A percentile compares a stretch with the other conserved stretches of the same genome.
Evolutionary conservation across 1,140 invertebrate genomes (phyloP).

Genomic region (Macrostomum lignano): DNA sequence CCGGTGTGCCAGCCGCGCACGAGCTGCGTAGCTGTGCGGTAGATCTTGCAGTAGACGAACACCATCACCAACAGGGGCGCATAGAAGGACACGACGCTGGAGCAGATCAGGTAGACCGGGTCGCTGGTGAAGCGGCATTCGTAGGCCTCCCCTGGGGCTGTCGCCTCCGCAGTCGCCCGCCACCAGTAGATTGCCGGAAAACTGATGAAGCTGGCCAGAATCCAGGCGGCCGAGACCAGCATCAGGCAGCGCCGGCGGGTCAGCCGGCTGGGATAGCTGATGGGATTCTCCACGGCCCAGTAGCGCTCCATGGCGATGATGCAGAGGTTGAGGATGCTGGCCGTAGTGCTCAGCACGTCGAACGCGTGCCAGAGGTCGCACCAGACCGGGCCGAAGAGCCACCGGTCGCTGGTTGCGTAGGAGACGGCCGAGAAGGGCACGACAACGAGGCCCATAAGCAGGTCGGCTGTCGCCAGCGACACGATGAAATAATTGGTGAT

Average conservation of each 20-base stretch:
- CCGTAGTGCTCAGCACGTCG: slow-evolving; percentile 79
- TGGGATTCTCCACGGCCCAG: slow-evolving; percentile 75
- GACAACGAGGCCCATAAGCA: too few relatives aligned
- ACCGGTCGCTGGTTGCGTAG: too few relatives aligned
- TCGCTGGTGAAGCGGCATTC: slow-evolving; percentile 45
- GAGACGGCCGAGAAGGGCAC: too few relatives aligned
- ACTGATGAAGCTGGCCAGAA: slow-evolving; percentile 59
- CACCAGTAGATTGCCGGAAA: slow-evolving; percentile 79
- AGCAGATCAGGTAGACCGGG: slow-evolving; percentile 61
- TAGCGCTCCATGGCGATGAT: slow-evolving; percentile 49
- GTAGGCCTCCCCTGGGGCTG: not conserved
- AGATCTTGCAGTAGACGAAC: slow-evolving; percentile 8
- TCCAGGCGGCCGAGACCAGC: slow-evolving; percentile 68
- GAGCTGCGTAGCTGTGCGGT: slow-evolving; percentile 2
- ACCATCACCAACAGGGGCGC: slow-evolving; percentile 8
- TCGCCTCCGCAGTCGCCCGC: too few relatives aligned
- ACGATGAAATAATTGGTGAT: too few relatives aligned
- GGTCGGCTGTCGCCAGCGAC: too few relatives aligned
- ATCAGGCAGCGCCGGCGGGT: slow-evolving; percentile 60
- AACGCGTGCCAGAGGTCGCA: slow-evolving; percentile 87
- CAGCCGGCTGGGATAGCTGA: slow-evolving; percentile 78
- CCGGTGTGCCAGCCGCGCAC: slow-evolving; percentile 5
- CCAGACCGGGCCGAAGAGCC: slow-evolving; percentile 59
- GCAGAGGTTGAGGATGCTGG: slow-evolving; percentile 76
- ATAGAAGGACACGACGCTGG: slow-evolving; percentile 17